Percentiles rank a stretch among this genome's conserved stretches.
Conservation (phyloP, 2,888 invertebrate genomes). For the Mactromeris polynyma region DNA sequence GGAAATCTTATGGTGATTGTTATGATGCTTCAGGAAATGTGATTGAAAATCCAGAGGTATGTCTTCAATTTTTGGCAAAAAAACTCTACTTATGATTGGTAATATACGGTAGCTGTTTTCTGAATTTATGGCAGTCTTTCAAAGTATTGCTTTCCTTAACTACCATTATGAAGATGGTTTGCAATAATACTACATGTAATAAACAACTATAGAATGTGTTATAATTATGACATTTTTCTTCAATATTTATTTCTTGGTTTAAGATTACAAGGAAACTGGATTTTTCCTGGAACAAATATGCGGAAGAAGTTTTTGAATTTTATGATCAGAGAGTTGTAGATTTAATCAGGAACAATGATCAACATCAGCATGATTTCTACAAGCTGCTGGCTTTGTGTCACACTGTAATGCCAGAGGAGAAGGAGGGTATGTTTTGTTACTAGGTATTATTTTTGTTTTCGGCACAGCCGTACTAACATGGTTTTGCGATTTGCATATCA, state of each 20-base stretch:
- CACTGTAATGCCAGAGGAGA: conserved; percentile 98
- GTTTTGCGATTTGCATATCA: too few species aligned
- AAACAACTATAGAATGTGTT: too few species aligned
- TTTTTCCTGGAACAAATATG: conserved; percentile 97
- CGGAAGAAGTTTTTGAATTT: conserved; percentile 97
- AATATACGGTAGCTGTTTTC: too few species aligned
- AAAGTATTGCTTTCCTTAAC: too few species aligned
- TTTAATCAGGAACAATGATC: conserved; percentile 92
- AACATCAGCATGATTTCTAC: conserved; percentile 95
- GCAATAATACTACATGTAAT: too few species aligned
- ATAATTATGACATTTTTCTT: not conserved
- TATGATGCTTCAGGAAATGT: conserved; percentile 95
- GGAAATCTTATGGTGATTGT: conserved; percentile 96
- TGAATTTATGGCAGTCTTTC: too few species aligned
- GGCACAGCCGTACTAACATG: too few species aligned
- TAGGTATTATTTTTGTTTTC: too few species aligned
- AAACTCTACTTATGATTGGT: too few species aligned
- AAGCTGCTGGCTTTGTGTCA: conserved; percentile 97
- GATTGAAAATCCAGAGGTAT: conserved; percentile 94
- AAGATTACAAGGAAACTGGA: conserved; percentile 94
- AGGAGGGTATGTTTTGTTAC: conserved; percentile 89
- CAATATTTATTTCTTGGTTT: conserved; percentile 46
- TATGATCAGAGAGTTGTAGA: conserved; percentile 95
- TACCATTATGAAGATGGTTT: too few species aligned
- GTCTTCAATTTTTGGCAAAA: too few species aligned